Evolutionary conservation across 1,140 invertebrate genomes (phyloP).

Genomic region (Chrysoperla carnea): DNA sequence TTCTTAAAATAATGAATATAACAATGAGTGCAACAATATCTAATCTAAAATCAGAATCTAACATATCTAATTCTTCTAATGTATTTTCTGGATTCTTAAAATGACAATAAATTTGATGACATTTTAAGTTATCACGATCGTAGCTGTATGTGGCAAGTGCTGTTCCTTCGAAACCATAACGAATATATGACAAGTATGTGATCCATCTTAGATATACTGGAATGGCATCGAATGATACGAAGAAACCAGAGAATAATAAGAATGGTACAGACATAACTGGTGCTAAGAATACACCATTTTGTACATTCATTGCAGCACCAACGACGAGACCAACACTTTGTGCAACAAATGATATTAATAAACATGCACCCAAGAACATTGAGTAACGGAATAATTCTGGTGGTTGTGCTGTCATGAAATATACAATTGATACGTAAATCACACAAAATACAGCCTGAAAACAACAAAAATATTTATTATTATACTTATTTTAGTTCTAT

Average conservation of each 20-base stretch:
- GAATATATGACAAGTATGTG: slow-evolving; percentile 86
- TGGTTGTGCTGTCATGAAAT: slow-evolving; percentile 89
- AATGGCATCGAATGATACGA: slow-evolving; percentile 92
- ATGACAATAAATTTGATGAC: slow-evolving; percentile 66
- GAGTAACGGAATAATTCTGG: slow-evolving; percentile 62
- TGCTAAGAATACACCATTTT: slow-evolving; percentile 89
- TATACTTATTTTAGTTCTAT: background rate
- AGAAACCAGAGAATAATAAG: slow-evolving; percentile 89
- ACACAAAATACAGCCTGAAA: slow-evolving; percentile 72
- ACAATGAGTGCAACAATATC: slow-evolving; percentile 69
- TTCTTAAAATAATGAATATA: slow-evolving; percentile 74
- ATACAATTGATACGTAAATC: slow-evolving; percentile 85
- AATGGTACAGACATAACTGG: slow-evolving; percentile 92
- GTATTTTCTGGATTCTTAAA: slow-evolving; percentile 80
- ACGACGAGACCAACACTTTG: slow-evolving; percentile 91
- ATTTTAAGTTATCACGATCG: slow-evolving; percentile 58
- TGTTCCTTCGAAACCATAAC: slow-evolving; percentile 90
- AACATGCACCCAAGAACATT: slow-evolving; percentile 77
- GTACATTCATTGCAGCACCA: slow-evolving; percentile 84
- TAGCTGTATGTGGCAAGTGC: slow-evolving; percentile 87
- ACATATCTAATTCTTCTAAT: slow-evolving; percentile 76
- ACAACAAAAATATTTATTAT: slow-evolving; percentile 7
- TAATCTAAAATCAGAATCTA: slow-evolving; percentile 51
- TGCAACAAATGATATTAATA: slow-evolving; percentile 86
- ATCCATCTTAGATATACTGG: slow-evolving; percentile 90